These are phyloP conservation scores for Onychostruthus taczanowskii DNA, from an alignment of 2,113 vertebrate species.

Conservation along the genomic window DNA sequence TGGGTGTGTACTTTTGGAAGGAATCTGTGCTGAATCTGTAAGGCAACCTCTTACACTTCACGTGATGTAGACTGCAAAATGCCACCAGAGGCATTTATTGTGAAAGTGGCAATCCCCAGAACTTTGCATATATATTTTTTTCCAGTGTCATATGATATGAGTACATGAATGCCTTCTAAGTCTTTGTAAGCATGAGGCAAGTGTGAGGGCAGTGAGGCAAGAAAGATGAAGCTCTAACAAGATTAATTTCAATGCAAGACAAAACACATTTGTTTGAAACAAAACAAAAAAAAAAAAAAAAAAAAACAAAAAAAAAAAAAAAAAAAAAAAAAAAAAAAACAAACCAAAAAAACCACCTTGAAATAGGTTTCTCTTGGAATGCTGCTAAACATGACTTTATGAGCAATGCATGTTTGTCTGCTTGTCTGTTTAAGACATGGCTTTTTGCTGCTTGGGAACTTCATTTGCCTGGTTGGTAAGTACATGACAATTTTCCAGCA, in stretches of 20 bases:
- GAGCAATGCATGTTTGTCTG: slow-evolving; percentile 6
- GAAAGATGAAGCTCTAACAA: background rate
- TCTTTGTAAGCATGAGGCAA: background rate
- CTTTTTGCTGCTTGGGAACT: background rate
- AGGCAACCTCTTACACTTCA: background rate
- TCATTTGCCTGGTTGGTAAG: background rate
- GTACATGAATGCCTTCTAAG: background rate
- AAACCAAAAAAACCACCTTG: background rate
- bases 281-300: background rate
- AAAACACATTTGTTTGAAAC: slow-evolving; percentile 25
- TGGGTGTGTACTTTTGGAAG: slow-evolving; percentile 19
- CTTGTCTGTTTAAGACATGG: background rate
- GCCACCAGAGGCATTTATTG: background rate
- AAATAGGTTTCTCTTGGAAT: slow-evolving; percentile 49
- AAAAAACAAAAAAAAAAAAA: background rate
- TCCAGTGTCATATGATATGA: background rate
- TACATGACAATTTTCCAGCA: background rate
- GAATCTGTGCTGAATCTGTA: background rate
- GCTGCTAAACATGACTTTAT: slow-evolving; percentile 50
- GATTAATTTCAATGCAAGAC: slow-evolving; percentile 45
- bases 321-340: background rate
- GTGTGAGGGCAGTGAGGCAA: background rate
- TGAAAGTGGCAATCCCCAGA: background rate
- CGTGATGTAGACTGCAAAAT: background rate
- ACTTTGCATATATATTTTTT: background rate